These are phyloP conservation scores for Mionectes olivaceus DNA, from an alignment of 2,797 vertebrate species.

Conservation along the genomic window DNA sequence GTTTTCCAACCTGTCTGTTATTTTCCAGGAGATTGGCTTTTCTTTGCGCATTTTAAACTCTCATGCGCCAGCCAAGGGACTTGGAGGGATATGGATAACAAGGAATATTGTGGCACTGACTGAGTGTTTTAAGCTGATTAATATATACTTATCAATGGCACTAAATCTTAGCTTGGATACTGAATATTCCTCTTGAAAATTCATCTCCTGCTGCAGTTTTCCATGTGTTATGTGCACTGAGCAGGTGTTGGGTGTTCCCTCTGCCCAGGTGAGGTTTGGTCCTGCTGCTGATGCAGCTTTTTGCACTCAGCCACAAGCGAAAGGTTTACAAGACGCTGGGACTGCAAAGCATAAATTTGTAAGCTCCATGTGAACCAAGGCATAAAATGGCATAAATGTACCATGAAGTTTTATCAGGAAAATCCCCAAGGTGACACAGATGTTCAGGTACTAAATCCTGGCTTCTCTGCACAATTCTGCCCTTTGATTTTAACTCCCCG, in stretches of 20 bases:
- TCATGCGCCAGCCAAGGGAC: fast-evolving
- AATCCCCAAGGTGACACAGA: neutral
- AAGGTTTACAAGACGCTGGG: neutral
- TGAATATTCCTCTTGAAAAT: neutral
- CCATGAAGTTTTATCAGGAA: neutral
- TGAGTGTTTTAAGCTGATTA: neutral
- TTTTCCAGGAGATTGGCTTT: neutral
- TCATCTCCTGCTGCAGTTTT: neutral
- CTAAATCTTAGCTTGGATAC: neutral
- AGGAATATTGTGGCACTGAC: neutral
- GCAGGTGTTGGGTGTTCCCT: neutral
- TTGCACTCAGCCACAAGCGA: fast-evolving
- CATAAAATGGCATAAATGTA: neutral
- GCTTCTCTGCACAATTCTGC: neutral
- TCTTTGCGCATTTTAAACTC: neutral
- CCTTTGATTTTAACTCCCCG: neutral
- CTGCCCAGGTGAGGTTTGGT: neutral
- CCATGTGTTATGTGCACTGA: fast-evolving
- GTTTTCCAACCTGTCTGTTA: neutral
- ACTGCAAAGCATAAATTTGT: neutral
- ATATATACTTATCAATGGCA: neutral
- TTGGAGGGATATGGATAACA: neutral
- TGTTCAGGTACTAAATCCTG: neutral
- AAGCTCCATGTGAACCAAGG: neutral
- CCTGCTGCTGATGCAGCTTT: neutral